Evolutionary conservation across 2,797 vertebrate genomes (phyloP).

Genomic region (Melanotaenia parkinsoni): DNA sequence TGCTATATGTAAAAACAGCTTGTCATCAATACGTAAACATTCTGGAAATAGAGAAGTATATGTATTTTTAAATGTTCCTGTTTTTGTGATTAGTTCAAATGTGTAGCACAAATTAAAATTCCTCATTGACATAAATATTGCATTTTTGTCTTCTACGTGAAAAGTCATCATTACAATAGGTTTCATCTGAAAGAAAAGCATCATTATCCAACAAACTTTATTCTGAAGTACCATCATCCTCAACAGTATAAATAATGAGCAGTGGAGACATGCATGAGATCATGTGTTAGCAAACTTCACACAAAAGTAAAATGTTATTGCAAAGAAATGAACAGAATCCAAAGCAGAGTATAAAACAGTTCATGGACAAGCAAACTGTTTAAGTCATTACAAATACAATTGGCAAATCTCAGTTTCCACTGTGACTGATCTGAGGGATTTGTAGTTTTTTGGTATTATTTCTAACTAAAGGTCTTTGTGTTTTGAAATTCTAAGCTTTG

Average conservation of each 20-base stretch:
- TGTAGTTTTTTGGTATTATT: not conserved
- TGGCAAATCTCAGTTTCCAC: slow-evolving; percentile 2
- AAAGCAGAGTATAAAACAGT: slow-evolving; percentile 2
- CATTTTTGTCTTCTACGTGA: not conserved
- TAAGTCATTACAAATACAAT: not conserved
- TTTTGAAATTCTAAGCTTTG: not conserved
- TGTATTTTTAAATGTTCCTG: slow-evolving; percentile 81
- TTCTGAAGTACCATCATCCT: slow-evolving; percentile 51
- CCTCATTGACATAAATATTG: slow-evolving; percentile 66
- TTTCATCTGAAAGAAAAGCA: slow-evolving; percentile 11
- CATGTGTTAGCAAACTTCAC: slow-evolving; percentile 51
- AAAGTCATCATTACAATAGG: not conserved
- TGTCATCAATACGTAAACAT: slow-evolving; percentile 78
- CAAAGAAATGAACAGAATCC: slow-evolving; percentile 19
- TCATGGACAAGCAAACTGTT: not conserved
- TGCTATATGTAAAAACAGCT: slow-evolving; percentile 72
- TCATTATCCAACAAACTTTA: slow-evolving; percentile 65
- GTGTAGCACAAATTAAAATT: slow-evolving; percentile 82
- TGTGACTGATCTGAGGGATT: slow-evolving; percentile 1
- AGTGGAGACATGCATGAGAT: slow-evolving; percentile 61
- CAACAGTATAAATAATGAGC: slow-evolving; percentile 68
- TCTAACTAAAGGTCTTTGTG: not conserved
- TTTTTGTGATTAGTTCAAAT: slow-evolving; percentile 81
- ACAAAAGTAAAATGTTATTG: slow-evolving; percentile 48
- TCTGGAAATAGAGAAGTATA: slow-evolving; percentile 79